phyloP scores from a whole-genome alignment of 2,888 invertebrate genomes.

The Drosophila rellima region DNA sequence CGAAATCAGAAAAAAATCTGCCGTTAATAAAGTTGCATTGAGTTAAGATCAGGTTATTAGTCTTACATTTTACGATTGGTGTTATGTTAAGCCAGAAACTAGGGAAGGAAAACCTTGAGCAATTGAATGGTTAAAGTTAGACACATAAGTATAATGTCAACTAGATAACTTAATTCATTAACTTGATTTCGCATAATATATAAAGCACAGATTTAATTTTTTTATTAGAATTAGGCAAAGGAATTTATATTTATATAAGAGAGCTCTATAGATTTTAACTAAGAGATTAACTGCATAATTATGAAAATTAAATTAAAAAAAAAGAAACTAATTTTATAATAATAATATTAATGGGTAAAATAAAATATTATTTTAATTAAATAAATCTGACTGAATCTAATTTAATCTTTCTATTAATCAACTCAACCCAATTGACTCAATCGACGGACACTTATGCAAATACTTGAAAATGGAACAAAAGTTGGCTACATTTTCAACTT shows the following conservation, averaged over 20 bases:
- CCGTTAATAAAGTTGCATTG: slow-evolving; percentile 12
- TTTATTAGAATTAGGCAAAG: no score
- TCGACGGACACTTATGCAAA: slow-evolving; percentile 19
- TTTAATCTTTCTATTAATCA: slow-evolving; percentile 3
- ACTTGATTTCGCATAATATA: no score
- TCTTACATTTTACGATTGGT: slow-evolving; percentile 18
- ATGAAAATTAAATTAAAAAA: no score
- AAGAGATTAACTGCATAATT: no score
- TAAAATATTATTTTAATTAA: background rate
- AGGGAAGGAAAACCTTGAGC: background rate
- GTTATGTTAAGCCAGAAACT: background rate
- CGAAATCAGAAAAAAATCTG: slow-evolving; percentile 40
- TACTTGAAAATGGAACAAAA: slow-evolving; percentile 13
- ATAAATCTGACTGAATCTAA: background rate
- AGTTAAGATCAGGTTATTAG: slow-evolving; percentile 39
- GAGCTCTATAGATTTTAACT: no score
- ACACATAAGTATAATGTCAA: background rate
- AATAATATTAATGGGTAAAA: no score
- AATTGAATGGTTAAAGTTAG: background rate
- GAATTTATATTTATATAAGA: no score
- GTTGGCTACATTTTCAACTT: slow-evolving; percentile 15
- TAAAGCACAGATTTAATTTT: no score
- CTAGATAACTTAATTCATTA: background rate
- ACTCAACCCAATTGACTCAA: background rate
- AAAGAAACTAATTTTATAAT: no score